These are phyloP conservation scores for Melanotaenia boesemani DNA, from an alignment of 2,797 vertebrate species.

Conservation along the genomic window DNA sequence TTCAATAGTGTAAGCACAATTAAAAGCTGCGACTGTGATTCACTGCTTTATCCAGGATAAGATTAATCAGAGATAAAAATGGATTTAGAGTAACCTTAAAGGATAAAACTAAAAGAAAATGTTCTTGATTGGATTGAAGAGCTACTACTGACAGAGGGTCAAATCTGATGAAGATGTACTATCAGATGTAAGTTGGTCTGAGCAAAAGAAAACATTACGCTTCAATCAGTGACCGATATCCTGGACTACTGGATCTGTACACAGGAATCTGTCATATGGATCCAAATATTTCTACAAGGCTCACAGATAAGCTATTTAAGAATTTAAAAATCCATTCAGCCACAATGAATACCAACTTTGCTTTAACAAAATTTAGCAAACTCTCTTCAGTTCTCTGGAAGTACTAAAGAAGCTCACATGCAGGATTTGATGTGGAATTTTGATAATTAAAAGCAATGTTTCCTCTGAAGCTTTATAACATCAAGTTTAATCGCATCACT, in stretches of 20 bases:
- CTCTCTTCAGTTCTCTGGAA: constrained; percentile 27
- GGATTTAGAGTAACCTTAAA: constrained; percentile 57
- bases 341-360: constrained; percentile 21
- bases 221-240: constrained; percentile 30
- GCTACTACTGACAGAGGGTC: constrained; percentile 3
- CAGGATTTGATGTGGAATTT: constrained; percentile 50
- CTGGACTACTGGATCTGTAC: constrained; percentile 47
- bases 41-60: constrained; percentile 41
- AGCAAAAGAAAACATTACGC: constrained; percentile 9
- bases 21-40: constrained; percentile 40
- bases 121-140: constrained; percentile 7
- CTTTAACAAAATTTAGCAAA: constrained; percentile 15
- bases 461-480: constrained; percentile 50
- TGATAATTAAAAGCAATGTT: constrained; percentile 32
- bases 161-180: constrained; percentile 5
- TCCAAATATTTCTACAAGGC: constrained; percentile 25
- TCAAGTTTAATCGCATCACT: constrained; percentile 29
- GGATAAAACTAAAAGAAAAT: constrained; percentile 38
- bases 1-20: constrained; percentile 47
- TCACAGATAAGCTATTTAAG: constrained; percentile 35
- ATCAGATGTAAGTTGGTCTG: constrained; percentile 9
- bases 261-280: constrained; percentile 29
- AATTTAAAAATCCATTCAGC: constrained; percentile 41
- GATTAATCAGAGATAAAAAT: constrained; percentile 51
- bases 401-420: constrained; percentile 62